phyloP scores from a whole-genome alignment of 2,113 vertebrate species.

The Pan troglodytes region NHGRI_mPanTro3-v2.1_pri NC_072407.2:37653001-37653500 shows the following conservation, averaged over 20 bases:
- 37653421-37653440: not conserved
- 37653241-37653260: not conserved
- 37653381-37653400: not conserved
- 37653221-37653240: not conserved
- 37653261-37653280: not conserved
- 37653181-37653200: not conserved
- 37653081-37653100: not conserved
- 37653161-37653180: not conserved
- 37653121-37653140: not conserved
- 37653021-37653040: not conserved
- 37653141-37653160: not conserved
- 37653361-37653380: not conserved
- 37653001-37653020: not conserved
- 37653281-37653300: not conserved
- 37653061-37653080: not conserved
- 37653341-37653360: not conserved
- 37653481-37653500: not conserved
- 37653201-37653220: not conserved
- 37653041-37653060: not conserved
- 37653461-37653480: not conserved
- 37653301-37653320: not conserved
- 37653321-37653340: not conserved
- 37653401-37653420: not conserved
- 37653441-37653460: not conserved
- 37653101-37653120: not conserved